Base-by-base conservation (phyloP, 2,113 vertebrate species). In the Ciconia stormi region DNA sequence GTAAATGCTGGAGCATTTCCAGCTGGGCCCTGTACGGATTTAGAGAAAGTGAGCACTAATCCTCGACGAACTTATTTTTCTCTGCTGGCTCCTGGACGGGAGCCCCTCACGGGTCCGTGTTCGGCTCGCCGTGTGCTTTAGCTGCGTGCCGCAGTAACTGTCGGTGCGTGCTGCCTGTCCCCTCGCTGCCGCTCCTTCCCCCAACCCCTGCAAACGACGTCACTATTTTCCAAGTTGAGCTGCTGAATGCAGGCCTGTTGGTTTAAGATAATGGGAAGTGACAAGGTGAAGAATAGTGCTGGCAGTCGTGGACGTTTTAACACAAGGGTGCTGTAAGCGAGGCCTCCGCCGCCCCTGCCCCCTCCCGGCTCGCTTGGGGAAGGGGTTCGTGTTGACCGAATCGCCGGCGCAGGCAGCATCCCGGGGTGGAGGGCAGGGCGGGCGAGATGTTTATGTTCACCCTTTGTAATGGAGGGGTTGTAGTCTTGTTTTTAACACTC, bases 231-330 rank as follows among this genome's bases (percentile, higher is more conserved):
- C 56, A 67, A 87, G 90, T 55, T 13, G 94, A 88, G 95, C 92
- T 29, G 87, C 86, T 97, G 93, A 97, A 96, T 94, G 95, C 90
- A 69, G 84, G 87, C 66, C 92, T 83, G 38, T 86, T 91, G 96
- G 92, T 95, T 92, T 97, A 92, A 88, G 95, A 95, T 98, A 98
- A 98, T 98, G 92, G 95, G 95, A 97, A 97, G 89, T 98, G 97
- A 98, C 97, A 98, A 97, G 97, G 91, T 84, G 95, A 97, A 98
- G 97, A 97, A 98, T 98, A 90, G 96, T 74, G 93, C 84, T 97
- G 96, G 97, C 97, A 87, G 97, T 93, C 97, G 93, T 63, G 73
- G 97, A 89, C 94, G 95, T 97, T 98, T 97, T 97, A 89, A 96
- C 93, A 88, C 93, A 97, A 93, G 96, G 95, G 94, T 97, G 95